Evolutionary conservation across 2,888 invertebrate species (phyloP).

Genomic region (Sphinx pinastri): DNA sequence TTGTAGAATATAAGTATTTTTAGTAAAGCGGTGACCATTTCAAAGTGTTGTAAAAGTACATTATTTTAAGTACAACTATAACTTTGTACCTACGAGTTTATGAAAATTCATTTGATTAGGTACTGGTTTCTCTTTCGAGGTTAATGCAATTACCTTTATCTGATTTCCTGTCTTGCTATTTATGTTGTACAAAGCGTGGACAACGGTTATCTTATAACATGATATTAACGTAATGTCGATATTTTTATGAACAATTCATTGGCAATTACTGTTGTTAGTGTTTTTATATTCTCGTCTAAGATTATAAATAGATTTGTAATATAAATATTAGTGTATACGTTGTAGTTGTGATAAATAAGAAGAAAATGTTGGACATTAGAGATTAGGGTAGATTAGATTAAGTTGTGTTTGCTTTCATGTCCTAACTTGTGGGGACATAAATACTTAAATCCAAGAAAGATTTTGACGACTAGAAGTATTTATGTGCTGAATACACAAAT

Average conservation of each 20-base stretch:
- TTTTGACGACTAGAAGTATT: no score
- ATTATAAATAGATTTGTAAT: no score
- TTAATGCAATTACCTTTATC: constrained; percentile 2
- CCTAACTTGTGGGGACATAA: no score
- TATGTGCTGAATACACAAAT: no score
- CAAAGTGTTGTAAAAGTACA: neutral
- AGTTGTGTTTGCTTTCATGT: no score
- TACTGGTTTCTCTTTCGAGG: constrained; percentile 3
- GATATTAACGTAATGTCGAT: neutral
- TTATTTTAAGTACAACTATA: neutral
- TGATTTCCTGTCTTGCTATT: constrained; percentile 13
- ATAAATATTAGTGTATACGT: no score
- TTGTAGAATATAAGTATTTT: neutral
- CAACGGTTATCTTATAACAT: neutral
- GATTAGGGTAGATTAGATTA: no score
- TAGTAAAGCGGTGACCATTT: neutral
- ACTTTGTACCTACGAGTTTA: constrained; percentile 4
- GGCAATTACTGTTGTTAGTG: neutral
- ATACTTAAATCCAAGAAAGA: no score
- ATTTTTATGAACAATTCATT: neutral
- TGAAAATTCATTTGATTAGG: constrained; percentile 12
- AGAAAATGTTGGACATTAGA: no score
- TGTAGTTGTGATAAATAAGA: no score
- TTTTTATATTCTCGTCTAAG: neutral
- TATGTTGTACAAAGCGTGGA: constrained; percentile 6